These are phyloP conservation scores for Cyclura pinguis DNA, from an alignment of 2,797 vertebrate genomes.

Conservation along the genomic window DNA sequence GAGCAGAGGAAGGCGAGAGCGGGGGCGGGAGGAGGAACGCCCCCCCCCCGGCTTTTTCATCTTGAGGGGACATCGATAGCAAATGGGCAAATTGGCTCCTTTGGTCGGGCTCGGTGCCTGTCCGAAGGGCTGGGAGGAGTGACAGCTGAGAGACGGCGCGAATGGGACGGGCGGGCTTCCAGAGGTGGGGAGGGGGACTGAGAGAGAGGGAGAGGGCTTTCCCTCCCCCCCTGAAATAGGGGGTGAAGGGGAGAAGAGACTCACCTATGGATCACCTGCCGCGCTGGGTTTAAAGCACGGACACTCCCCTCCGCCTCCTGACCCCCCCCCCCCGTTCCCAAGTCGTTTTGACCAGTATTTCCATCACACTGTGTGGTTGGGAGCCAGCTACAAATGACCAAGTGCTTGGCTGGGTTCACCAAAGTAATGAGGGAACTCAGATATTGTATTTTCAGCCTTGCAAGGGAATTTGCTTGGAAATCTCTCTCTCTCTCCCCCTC, in stretches of 20 bases:
- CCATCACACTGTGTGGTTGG: not conserved
- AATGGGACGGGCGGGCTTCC: not conserved
- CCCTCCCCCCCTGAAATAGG: not conserved
- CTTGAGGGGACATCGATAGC: not conserved
- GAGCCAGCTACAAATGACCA: too few species aligned
- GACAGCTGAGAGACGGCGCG: not conserved
- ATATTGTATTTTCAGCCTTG: not conserved
- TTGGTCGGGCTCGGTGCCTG: too few species aligned
- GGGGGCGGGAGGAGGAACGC: accelerated
- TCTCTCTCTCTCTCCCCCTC: not conserved
- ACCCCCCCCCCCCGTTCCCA: not conserved
- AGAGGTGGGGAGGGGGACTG: accelerated
- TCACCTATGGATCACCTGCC: conserved; percentile 15
- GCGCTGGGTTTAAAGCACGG: not conserved
- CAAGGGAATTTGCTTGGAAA: not conserved
- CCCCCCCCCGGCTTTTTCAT: too few species aligned
- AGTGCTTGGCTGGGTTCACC: not conserved
- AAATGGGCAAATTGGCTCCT: not conserved
- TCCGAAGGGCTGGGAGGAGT: too few species aligned
- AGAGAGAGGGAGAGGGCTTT: accelerated
- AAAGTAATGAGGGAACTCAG: not conserved
- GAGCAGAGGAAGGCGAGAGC: not conserved
- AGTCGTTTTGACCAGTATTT: not conserved
- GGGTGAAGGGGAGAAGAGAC: too few species aligned
- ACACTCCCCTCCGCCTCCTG: not conserved